A percentile compares a stretch with the other conserved stretches of the same genome.
Conservation (phyloP, 2,113 vertebrate species). For the Misgurnus mizolepis region DNA sequence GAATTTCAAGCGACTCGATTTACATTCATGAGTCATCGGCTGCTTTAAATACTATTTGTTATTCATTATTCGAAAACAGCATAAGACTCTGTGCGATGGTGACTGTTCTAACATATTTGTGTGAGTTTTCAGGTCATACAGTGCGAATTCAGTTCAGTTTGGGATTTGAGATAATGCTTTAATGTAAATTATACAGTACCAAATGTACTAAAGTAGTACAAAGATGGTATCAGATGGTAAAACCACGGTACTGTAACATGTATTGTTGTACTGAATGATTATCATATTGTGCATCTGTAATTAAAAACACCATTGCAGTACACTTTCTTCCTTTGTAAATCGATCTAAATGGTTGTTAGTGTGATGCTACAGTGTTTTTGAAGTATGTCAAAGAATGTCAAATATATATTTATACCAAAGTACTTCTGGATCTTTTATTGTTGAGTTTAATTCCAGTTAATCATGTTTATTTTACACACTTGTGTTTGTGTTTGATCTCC, state of each 20-base stretch:
- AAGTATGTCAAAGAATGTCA: too few species aligned
- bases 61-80: conserved; percentile 26
- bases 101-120: conserved; percentile 6
- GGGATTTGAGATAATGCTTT: neutral
- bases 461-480: too few species aligned
- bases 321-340: too few species aligned
- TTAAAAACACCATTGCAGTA: too few species aligned
- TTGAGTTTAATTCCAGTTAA: too few species aligned
- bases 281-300: too few species aligned
- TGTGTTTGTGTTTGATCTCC: neutral
- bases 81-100: neutral
- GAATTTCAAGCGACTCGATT: neutral
- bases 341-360: neutral
- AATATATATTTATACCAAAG: too few species aligned
- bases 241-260: too few species aligned
- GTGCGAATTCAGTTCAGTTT: too few species aligned
- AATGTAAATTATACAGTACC: neutral
- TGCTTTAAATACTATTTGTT: conserved; percentile 35
- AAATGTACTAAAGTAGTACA: neutral
- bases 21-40: conserved; percentile 39
- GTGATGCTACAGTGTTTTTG: neutral
- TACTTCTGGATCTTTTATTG: too few species aligned
- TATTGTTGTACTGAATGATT: neutral
- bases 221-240: neutral
- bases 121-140: neutral